Conservation (phyloP, 2,888 invertebrate species). For the Uloborus plumipes region DNA sequence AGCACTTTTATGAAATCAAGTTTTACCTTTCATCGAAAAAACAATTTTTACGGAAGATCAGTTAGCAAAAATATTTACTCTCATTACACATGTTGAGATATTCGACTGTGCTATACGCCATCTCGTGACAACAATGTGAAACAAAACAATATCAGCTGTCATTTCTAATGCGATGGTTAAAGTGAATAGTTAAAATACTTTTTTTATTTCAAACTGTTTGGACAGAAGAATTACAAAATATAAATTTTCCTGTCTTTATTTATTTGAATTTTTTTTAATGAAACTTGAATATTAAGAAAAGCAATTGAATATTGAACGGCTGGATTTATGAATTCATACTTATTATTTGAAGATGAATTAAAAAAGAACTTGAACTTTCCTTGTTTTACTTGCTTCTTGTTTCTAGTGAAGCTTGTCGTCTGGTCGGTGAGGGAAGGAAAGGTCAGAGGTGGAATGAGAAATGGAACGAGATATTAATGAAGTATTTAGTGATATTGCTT, state of each 20-base stretch:
- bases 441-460: conserved; percentile 60
- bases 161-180: background rate
- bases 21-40: background rate
- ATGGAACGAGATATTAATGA: conserved; percentile 66
- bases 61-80: conserved; percentile 44
- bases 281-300: background rate
- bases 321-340: no score
- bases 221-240: background rate
- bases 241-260: background rate
- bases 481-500: conserved; percentile 66
- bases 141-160: conserved; percentile 16
- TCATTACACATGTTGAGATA: conserved; percentile 38
- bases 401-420: conserved; percentile 19
- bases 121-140: conserved; percentile 46
- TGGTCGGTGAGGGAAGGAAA: conserved; percentile 40
- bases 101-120: conserved; percentile 28
- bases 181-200: background rate
- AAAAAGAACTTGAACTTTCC: no score
- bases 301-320: background rate
- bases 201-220: background rate
- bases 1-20: no score
- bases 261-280: background rate
- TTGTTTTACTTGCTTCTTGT: conserved; percentile 2
- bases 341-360: no score
- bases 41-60: background rate